These are phyloP conservation scores for Acanthacorydalis orientalis DNA, from an alignment of 2,888 invertebrate genomes.

Conservation along the genomic window DNA sequence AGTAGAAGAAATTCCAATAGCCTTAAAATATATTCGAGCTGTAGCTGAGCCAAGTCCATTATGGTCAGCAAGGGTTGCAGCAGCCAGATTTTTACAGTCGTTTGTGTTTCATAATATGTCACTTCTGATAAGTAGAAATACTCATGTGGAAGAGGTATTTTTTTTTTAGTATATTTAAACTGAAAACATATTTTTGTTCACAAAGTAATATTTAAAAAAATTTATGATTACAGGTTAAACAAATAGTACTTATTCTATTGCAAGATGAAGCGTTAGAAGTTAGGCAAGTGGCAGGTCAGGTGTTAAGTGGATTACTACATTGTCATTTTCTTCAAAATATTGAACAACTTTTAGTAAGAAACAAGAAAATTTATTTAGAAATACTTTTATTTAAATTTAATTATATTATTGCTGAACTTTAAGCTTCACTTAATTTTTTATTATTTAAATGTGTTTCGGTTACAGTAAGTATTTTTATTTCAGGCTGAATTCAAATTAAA, in stretches of 20 bases:
- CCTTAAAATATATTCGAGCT: conserved; percentile 1
- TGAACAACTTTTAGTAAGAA: conserved; percentile 35
- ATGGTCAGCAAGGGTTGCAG: conserved; percentile 51
- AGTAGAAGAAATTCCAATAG: conserved; percentile 1
- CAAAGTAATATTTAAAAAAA: too few species aligned
- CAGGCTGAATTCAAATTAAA: conserved; percentile 31
- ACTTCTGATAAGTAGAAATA: conserved; percentile 32
- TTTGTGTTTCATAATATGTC: conserved; percentile 58
- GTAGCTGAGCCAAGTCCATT: conserved; percentile 25
- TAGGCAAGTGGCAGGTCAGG: conserved; percentile 62
- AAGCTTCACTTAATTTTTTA: not conserved
- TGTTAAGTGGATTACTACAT: conserved; percentile 73
- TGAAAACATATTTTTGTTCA: not conserved
- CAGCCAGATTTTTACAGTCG: conserved; percentile 51
- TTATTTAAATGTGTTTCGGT: not conserved
- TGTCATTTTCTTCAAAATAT: conserved; percentile 58
- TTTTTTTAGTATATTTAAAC: not conserved
- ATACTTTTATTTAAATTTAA: not conserved
- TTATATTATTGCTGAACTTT: not conserved
- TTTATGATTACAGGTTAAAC: conserved; percentile 25
- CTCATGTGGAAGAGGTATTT: conserved; percentile 33
- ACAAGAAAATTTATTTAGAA: too few species aligned
- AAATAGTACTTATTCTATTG: conserved; percentile 46
- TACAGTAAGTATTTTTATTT: not conserved
- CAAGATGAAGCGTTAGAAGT: conserved; percentile 64